Evolutionary conservation across 1,140 invertebrate genomes (phyloP), one percentile per base, ranked within the genome.

Genomic region (Brachionus manjavacas): DNA sequence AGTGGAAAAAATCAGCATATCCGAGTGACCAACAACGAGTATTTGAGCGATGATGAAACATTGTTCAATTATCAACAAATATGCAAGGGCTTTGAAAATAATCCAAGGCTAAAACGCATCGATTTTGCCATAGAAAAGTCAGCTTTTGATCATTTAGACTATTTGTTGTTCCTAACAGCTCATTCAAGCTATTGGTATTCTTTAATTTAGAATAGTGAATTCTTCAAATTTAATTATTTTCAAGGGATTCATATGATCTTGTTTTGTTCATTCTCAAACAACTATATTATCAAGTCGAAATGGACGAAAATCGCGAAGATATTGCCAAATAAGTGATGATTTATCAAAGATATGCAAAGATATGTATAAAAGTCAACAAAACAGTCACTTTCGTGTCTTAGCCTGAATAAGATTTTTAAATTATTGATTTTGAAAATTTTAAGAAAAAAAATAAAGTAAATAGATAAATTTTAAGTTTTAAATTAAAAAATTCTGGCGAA

Each of bases 211-310:
- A 70, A 31, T 68, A 35, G 35, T 70, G 31, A n/a, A 70, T n/a
- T 31, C n/a, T 31, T 28, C 31, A 6, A 0, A 35, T 35, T 7
- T 6, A n/a, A 14, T 70, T 31, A 3, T 12, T 11, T 14, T 9
- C 1, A 16, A 72, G 68, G 68, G 68, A 72, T 72, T 72, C 68
- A 12, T 72, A 72, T 72, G 68, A 72, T 72, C 39, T 72, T 11
- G 39, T 72, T 16, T n/a, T 72, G 4, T 72, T 72, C 31, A 41
- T 72, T 16, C 39, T 72, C 7, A 72, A 72, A 41, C 68, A 72
- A 41, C 46, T 72, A 72, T 72, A 72, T 72, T 72, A 72, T n/a
- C 68, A 72, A 39, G 68, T 39, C 8, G 68, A 72, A 20, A 41
- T 72, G 14, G 68, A 72, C 11, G 28, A 68, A 68, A 60, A 60